Evolutionary conservation across 2,797 vertebrate genomes (phyloP), one percentile per base, ranked within the genome.

Genomic region (Gymnothorax reevesii): DNA sequence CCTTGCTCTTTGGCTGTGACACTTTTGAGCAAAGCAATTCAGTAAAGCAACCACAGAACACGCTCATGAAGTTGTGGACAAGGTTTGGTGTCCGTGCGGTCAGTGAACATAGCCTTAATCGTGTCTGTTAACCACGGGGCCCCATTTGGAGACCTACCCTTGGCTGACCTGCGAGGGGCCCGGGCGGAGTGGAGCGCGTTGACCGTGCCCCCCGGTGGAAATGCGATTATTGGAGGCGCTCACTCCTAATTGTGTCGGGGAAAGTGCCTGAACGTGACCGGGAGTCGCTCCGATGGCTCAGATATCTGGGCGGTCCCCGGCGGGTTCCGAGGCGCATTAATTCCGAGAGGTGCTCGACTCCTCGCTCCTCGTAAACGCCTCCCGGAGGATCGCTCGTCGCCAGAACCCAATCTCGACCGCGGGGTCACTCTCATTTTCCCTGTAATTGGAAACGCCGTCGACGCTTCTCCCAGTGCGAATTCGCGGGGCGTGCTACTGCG

Each of bases 291-390:
- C 57, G 84, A 83, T 71, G 57, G 17, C 89, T 91, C 89, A 7
- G 27, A 49, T 17, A 27, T 75, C 85, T 86, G 88, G 1, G 88
- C 90, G 91, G 84, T 80, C 90, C 88, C 84, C 80, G 89, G 91
- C 91, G 90, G 75, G 89, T 42, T 8, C 91, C 91, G 89, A 87
- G 90, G 86, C 90, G 90, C 94, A 94, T 95, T 94, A 92, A 94
- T 93, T 94, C 94, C 90, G 91, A 94, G 94, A 90, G 92, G 89
- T 90, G 80, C 91, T 94, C 92, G 91, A 88, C 90, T 90, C 22
- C 75, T 49, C 57, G 54, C 27, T 80, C 57, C 22, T 42, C 66
- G 57, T 9, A 52, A 15, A 55, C 57, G 3, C 52, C 42, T 82
- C 83, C 84, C 52, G 13, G 7, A 57, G 64, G n/a, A 85, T 15